These are phyloP conservation scores for Callipepla californica DNA, from an alignment of 2,113 vertebrate genomes.

Conservation along the genomic window DNA sequence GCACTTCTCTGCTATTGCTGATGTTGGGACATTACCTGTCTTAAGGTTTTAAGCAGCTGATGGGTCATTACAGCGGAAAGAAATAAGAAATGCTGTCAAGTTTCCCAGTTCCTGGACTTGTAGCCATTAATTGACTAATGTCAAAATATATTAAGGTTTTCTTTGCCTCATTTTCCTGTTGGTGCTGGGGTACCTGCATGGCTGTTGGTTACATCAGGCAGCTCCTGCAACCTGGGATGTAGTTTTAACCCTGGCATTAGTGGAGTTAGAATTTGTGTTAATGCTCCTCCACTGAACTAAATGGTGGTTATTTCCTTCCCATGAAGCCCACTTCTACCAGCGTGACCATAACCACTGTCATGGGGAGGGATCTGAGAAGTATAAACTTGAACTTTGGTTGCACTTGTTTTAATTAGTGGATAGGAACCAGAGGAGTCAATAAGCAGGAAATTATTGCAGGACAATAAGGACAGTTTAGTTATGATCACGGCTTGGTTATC, in stretches of 20 bases:
- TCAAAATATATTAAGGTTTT: not conserved
- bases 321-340: not conserved
- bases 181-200: not conserved
- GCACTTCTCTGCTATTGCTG: not conserved
- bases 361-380: not conserved
- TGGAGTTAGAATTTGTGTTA: not conserved
- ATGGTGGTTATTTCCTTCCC: not conserved
- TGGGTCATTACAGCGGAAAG: not conserved
- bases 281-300: not conserved
- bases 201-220: not conserved
- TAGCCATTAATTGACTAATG: no score
- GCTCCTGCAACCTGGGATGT: not conserved
- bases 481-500: not conserved
- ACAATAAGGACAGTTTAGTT: not conserved
- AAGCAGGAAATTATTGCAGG: fast-evolving
- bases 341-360: not conserved
- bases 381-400: not conserved
- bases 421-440: fast-evolving
- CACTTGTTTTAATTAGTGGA: not conserved
- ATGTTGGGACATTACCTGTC: not conserved
- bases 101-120: not conserved
- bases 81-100: not conserved
- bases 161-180: not conserved
- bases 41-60: not conserved
- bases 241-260: fast-evolving